A percentile compares a stretch with the other conserved stretches of the same genome.
Conservation (phyloP, 2,797 vertebrate genomes). For the Pseudomugil tenellus region DNA sequence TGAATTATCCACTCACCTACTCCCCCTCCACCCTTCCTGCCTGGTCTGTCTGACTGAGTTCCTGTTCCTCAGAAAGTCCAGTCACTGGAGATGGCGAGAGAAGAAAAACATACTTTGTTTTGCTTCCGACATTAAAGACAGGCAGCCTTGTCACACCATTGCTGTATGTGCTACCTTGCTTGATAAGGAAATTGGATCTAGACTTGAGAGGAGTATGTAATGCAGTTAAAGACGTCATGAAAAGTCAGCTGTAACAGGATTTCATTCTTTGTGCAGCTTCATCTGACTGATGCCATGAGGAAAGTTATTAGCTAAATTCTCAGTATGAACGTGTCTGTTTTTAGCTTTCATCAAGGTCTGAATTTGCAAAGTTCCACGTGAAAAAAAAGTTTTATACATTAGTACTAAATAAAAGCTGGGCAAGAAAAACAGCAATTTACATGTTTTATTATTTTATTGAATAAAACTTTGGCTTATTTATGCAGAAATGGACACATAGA, state of each 20-base stretch:
- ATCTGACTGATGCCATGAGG: conserved; percentile 71
- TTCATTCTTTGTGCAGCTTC: conserved; percentile 63
- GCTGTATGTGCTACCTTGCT: conserved; percentile 59
- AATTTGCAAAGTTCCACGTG: neutral
- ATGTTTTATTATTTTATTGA: too few species aligned
- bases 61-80: conserved; percentile 53
- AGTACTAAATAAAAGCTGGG: too few species aligned
- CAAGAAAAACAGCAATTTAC: too few species aligned
- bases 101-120: conserved; percentile 46
- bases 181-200: conserved; percentile 78
- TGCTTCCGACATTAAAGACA: conserved; percentile 49
- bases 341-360: conserved; percentile 3
- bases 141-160: conserved; percentile 42
- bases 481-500: too few species aligned
- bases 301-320: conserved; percentile 68
- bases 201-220: conserved; percentile 74
- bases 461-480: too few species aligned
- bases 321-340: conserved; percentile 24
- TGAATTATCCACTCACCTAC: conserved; percentile 39
- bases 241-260: conserved; percentile 79
- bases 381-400: too few species aligned
- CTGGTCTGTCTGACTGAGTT: conserved; percentile 54
- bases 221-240: conserved; percentile 78
- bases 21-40: neutral
- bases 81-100: conserved; percentile 30